Evolutionary conservation across 2,797 vertebrate species (phyloP).

Genomic region (Phalloptychus januarius): DNA sequence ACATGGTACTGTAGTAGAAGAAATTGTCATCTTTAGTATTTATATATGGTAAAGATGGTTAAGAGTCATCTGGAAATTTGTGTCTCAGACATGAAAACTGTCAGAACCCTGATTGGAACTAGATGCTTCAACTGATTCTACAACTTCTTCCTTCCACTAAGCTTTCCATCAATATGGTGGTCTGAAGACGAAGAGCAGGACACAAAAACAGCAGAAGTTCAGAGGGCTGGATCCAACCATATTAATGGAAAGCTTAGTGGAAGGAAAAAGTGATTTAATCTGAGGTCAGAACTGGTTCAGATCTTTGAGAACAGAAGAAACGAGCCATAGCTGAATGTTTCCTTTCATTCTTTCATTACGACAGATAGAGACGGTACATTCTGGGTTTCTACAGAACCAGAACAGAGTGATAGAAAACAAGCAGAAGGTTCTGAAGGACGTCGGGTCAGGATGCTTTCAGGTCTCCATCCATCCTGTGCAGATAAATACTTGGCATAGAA

Average conservation of each 20-base stretch:
- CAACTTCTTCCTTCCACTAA: neutral
- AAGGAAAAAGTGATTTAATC: neutral
- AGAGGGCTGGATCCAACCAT: neutral
- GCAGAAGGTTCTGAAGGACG: constrained; percentile 38
- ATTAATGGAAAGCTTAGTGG: neutral
- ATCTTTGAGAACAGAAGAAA: neutral
- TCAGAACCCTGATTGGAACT: neutral
- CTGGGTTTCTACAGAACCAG: constrained; percentile 14
- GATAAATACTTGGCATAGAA: constrained; percentile 58
- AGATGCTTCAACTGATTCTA: neutral
- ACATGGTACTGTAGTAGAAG: too few relatives aligned
- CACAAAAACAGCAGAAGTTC: neutral
- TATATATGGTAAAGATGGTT: neutral
- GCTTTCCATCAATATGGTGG: neutral
- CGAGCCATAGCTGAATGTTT: neutral
- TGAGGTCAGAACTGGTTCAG: neutral
- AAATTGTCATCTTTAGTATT: neutral
- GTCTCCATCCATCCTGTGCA: constrained; percentile 15
- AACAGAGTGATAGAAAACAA: constrained; percentile 20
- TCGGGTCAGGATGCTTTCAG: constrained; percentile 29
- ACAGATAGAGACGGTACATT: constrained; percentile 27
- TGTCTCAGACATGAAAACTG: neutral
- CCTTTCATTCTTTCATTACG: constrained; percentile 15
- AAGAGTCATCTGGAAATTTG: neutral
- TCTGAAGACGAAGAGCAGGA: neutral